phyloP scores from a whole-genome alignment of 2,113 vertebrate genomes.

The Oncorhynchus nerka region DNA sequence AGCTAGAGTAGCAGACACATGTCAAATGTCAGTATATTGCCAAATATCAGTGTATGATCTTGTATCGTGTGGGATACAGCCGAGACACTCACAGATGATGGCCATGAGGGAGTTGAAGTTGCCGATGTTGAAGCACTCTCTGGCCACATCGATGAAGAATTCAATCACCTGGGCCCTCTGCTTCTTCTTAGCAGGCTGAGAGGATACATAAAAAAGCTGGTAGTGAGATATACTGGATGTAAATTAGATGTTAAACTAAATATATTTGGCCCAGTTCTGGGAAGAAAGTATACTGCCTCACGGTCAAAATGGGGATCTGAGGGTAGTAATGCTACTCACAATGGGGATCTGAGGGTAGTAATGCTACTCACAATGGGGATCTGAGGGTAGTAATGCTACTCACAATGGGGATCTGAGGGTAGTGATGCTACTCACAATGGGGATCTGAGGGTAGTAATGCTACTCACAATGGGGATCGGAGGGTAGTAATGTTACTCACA shows the following conservation, averaged over 20 bases:
- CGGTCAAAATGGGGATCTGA: not conserved
- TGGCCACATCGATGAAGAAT: constrained; percentile 93
- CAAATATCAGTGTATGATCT: not conserved
- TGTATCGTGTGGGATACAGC: not conserved
- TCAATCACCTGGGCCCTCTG: constrained; percentile 90
- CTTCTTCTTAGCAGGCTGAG: constrained; percentile 91
- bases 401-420: not conserved
- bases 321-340: no score
- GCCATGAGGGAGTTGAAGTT: constrained; percentile 97
- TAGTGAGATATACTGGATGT: no score
- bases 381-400: not conserved
- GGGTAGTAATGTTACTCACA: not conserved
- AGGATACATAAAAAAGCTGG: not conserved
- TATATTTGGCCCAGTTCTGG: not conserved
- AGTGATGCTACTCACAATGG: no score
- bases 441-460: not conserved
- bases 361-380: not conserved
- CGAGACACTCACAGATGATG: constrained; percentile 87
- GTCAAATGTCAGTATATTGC: not conserved
- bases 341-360: not conserved
- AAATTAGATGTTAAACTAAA: not conserved
- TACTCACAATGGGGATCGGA: not conserved
- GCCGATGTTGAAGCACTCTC: constrained; percentile 95
- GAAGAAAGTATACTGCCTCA: not conserved
- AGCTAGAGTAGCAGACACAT: constrained; percentile 59